Conservation (phyloP, 2,113 vertebrate genomes). For the Callithrix jacchus region DNA sequence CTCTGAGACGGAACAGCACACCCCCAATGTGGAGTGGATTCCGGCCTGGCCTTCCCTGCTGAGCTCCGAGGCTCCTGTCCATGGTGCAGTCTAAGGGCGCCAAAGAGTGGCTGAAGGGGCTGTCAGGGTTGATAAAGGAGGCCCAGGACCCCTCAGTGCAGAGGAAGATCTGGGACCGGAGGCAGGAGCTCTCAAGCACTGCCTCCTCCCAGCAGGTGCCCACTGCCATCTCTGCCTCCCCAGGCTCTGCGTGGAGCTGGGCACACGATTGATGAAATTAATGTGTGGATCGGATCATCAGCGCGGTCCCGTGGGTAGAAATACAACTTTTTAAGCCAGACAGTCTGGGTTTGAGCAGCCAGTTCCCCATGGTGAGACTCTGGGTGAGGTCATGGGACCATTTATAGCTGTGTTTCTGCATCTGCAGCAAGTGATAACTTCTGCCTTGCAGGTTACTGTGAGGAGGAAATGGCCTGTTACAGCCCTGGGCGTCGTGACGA, state of each 20-base stretch:
- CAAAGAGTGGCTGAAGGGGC: neutral
- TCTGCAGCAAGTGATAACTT: neutral
- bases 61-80: neutral
- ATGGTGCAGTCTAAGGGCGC: fast-evolving
- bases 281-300: fast-evolving
- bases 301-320: fast-evolving
- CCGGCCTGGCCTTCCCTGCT: neutral
- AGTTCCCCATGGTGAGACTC: neutral
- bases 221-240: fast-evolving
- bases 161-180: neutral
- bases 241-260: neutral
- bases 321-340: neutral
- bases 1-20: fast-evolving
- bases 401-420: fast-evolving
- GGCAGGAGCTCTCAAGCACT: fast-evolving
- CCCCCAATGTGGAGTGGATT: fast-evolving
- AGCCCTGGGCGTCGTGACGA: fast-evolving
- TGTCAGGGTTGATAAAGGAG: neutral
- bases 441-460: fast-evolving
- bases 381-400: neutral
- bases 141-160: fast-evolving
- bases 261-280: fast-evolving
- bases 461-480: fast-evolving
- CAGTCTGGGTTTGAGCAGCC: neutral
- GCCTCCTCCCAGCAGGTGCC: neutral